These are phyloP conservation scores for Vanessa tameamea DNA, from an alignment of 1,140 invertebrate genomes.

Conservation along the genomic window DNA sequence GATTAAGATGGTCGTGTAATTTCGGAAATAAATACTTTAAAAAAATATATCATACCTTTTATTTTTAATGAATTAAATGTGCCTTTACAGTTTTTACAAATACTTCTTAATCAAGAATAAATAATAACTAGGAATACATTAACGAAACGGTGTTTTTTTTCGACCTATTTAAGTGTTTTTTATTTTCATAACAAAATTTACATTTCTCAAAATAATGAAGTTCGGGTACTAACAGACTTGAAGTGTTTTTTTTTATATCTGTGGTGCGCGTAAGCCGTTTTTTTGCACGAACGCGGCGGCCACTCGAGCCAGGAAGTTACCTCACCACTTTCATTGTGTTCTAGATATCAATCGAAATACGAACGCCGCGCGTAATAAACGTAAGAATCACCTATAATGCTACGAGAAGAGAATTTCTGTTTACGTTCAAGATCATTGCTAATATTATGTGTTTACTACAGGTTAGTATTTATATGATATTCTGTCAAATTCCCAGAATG, in stretches of 20 bases:
- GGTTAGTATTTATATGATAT: no score
- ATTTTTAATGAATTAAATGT: constrained; percentile 4
- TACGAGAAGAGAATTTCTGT: constrained; percentile 6
- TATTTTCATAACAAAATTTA: no score
- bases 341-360: constrained; percentile 49
- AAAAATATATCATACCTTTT: constrained; percentile 3
- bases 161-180: no score
- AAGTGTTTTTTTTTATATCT: background rate
- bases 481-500: no score
- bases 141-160: no score
- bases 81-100: background rate
- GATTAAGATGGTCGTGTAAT: constrained; percentile 50
- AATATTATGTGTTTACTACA: no score
- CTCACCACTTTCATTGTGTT: constrained; percentile 63
- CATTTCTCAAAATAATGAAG: no score
- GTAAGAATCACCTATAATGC: constrained; percentile 6
- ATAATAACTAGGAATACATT: no score
- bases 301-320: constrained; percentile 42
- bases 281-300: constrained; percentile 44
- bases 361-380: constrained; percentile 21
- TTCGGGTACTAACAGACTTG: background rate
- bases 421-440: background rate
- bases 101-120: background rate
- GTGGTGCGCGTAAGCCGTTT: constrained; percentile 8
- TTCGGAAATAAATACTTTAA: constrained; percentile 49